phyloP scores from a whole-genome alignment of 2,797 vertebrate genomes.

The Hozukius guyotensis region DNA sequence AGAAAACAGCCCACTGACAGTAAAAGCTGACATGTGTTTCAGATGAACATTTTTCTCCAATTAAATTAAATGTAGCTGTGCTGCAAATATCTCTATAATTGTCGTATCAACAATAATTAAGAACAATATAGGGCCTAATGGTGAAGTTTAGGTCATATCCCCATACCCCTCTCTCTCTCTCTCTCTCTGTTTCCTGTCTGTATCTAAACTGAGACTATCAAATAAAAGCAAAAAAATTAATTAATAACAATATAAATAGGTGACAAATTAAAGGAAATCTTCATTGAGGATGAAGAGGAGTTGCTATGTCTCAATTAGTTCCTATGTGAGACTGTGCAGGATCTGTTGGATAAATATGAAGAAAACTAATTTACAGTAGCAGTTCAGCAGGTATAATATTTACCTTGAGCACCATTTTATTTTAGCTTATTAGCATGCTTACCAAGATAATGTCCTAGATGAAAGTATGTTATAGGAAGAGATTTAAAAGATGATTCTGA shows the following conservation, averaged over 20 bases:
- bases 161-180: not conserved
- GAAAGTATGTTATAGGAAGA: not conserved
- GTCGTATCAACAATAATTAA: not conserved
- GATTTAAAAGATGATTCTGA: not conserved
- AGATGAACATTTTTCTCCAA: not conserved
- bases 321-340: not conserved
- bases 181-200: slow-evolving; percentile 4
- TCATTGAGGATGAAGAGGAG: not conserved
- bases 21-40: not conserved
- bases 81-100: not conserved
- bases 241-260: not conserved
- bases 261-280: not conserved
- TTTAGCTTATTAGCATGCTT: not conserved
- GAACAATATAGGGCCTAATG: not conserved
- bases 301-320: not conserved
- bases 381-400: not conserved
- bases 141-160: not conserved
- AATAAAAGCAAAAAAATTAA: not conserved
- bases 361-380: not conserved
- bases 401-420: not conserved
- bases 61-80: not conserved
- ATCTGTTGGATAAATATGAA: not conserved
- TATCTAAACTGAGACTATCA: not conserved
- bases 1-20: not conserved
- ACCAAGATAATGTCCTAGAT: not conserved